These are phyloP conservation scores for Netelia inedita DNA, from an alignment of 2,888 invertebrate species.

Conservation along the genomic window DNA sequence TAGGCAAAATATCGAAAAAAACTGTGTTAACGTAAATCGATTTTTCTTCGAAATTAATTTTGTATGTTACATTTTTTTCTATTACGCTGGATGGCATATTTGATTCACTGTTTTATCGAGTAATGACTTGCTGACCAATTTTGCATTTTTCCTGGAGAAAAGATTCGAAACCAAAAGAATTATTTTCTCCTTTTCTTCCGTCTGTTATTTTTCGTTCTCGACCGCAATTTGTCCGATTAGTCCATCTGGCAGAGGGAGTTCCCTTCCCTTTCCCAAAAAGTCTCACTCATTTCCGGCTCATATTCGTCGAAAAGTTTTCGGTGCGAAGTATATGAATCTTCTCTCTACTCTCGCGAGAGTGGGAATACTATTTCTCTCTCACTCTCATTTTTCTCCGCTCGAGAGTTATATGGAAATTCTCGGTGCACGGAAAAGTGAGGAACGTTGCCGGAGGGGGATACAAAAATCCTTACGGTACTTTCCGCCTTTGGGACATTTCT, in stretches of 20 bases:
- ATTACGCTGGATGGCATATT: slow-evolving; percentile 51
- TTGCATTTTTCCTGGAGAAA: slow-evolving; percentile 33
- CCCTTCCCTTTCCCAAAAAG: slow-evolving; percentile 31
- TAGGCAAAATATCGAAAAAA: background rate
- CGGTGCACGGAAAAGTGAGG: slow-evolving; percentile 5
- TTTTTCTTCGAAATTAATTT: background rate
- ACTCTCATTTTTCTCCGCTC: slow-evolving; percentile 3
- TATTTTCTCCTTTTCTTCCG: slow-evolving; percentile 24
- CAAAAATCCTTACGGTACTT: slow-evolving; percentile 38
- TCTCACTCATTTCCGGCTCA: slow-evolving; percentile 48
- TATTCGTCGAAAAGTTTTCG: slow-evolving; percentile 54
- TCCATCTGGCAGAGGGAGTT: slow-evolving; percentile 31
- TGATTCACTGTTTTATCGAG: slow-evolving; percentile 48
- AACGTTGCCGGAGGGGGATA: slow-evolving; percentile 23
- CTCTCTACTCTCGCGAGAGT: background rate
- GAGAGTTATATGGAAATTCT: slow-evolving; percentile 45
- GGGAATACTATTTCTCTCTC: slow-evolving; percentile 1
- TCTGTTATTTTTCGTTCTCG: slow-evolving; percentile 12
- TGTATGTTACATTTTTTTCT: background rate
- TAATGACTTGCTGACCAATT: slow-evolving; percentile 12
- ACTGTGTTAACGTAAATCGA: background rate
- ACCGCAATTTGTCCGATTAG: slow-evolving; percentile 26
- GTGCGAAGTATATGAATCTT: slow-evolving; percentile 29
- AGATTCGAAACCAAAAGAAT: background rate
- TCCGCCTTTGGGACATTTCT: slow-evolving; percentile 10